A percentile compares a stretch with the other conserved stretches of the same genome.
Evolutionary conservation across 1,140 invertebrate genomes (phyloP).

Genomic region (Drosophila insularis): DNA sequence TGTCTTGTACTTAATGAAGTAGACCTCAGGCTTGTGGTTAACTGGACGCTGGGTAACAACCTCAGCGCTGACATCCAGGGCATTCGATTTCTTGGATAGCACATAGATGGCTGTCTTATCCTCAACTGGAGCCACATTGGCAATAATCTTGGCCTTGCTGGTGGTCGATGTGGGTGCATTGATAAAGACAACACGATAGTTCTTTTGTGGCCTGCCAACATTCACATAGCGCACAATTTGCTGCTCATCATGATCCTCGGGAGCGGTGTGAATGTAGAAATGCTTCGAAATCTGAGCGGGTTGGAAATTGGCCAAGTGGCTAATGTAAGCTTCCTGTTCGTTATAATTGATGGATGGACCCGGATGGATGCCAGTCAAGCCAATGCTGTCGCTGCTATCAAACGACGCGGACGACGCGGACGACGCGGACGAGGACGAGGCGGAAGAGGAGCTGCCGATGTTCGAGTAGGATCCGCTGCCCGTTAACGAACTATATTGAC

Average conservation of each 20-base stretch:
- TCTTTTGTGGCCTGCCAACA: conserved; percentile 86
- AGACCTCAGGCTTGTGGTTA: conserved; percentile 88
- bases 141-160: conserved; percentile 86
- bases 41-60: conserved; percentile 72
- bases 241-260: conserved; percentile 85
- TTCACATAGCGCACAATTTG: conserved; percentile 82
- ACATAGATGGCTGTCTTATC: conserved; percentile 94
- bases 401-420: background rate
- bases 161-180: conserved; percentile 90
- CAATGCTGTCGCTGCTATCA: conserved; percentile 45
- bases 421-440: background rate
- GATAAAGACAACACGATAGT: conserved; percentile 94
- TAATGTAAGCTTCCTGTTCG: conserved; percentile 83
- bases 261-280: conserved; percentile 89
- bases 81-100: conserved; percentile 87
- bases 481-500: conserved; percentile 28
- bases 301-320: conserved; percentile 81
- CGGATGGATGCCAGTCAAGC: conserved; percentile 53
- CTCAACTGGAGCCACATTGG: conserved; percentile 87
- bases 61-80: conserved; percentile 68
- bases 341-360: conserved; percentile 66
- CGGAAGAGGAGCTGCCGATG: background rate
- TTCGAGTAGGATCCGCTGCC: too few species aligned
- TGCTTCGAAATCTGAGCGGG: conserved; percentile 88
- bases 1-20: conserved; percentile 90